phyloP scores from a whole-genome alignment of 2,888 invertebrate genomes.

The Nasonia oneida region DNA sequence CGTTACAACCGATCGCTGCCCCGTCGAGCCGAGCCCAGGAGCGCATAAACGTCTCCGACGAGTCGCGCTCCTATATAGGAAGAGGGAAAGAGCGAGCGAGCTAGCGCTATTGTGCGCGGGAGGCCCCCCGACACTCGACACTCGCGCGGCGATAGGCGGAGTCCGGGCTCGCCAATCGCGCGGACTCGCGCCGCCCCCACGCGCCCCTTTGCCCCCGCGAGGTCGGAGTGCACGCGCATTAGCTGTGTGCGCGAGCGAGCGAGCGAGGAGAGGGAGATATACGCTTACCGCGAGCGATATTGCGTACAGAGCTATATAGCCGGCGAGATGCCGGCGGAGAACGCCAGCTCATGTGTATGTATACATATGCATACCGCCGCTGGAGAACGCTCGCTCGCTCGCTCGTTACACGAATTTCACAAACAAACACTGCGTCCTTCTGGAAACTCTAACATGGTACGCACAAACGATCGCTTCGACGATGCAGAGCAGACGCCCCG shows the following conservation, averaged over 20 bases:
- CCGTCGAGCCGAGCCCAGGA: too few relatives aligned
- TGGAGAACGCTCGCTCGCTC: background rate
- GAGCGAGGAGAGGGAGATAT: background rate
- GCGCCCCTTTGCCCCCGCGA: conserved; percentile 72
- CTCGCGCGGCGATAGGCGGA: conserved; percentile 74
- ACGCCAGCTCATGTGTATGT: background rate
- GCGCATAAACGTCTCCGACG: background rate
- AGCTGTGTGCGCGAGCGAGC: background rate
- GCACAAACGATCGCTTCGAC: too few relatives aligned
- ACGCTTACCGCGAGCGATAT: background rate
- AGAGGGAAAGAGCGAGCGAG: background rate
- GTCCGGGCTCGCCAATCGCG: conserved; percentile 76
- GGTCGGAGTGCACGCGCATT: conserved; percentile 58
- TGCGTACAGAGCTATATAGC: background rate
- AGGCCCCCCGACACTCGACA: conserved; percentile 4
- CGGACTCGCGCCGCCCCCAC: conserved; percentile 75
- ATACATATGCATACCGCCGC: background rate
- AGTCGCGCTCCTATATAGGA: background rate
- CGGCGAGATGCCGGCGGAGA: conserved; percentile 58
- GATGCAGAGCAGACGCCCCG: too few relatives aligned
- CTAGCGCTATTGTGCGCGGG: conserved; percentile 48
- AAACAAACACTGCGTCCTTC: too few relatives aligned
- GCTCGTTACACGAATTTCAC: background rate
- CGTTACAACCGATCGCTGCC: too few relatives aligned
- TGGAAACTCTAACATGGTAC: too few relatives aligned